Conservation (phyloP, 2,113 vertebrate species). For the Vidua macroura region DNA sequence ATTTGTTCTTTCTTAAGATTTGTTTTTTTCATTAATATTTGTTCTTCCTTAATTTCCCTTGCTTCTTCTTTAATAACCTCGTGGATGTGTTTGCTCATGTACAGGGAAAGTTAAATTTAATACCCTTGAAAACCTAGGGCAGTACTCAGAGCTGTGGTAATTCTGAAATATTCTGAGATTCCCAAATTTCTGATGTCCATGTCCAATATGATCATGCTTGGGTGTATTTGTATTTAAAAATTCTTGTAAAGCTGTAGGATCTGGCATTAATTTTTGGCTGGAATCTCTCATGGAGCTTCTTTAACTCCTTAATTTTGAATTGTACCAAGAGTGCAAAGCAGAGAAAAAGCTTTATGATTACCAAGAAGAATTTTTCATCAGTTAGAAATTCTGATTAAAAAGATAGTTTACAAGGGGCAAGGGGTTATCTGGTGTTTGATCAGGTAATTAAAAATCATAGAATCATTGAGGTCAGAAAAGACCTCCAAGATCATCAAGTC, state of each 20-base stretch:
- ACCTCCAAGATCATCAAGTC: too few species aligned
- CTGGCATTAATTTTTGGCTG: not conserved
- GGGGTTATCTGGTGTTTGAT: not conserved
- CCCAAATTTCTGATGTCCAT: not conserved
- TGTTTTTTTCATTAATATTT: not conserved
- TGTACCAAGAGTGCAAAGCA: not conserved
- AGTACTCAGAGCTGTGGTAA: not conserved
- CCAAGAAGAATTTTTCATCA: not conserved
- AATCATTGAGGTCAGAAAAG: too few species aligned
- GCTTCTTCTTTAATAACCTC: not conserved
- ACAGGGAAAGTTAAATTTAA: rapidly evolving
- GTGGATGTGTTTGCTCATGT: rapidly evolving
- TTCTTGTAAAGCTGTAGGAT: not conserved
- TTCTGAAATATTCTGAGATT: not conserved
- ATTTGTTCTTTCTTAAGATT: not conserved
- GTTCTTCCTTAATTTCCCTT: not conserved
- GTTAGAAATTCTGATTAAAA: not conserved
- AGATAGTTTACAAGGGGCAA: not conserved
- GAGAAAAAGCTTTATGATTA: not conserved
- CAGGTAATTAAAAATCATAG: not conserved
- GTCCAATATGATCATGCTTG: rapidly evolving
- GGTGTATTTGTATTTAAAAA: not conserved
- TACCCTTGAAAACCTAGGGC: not conserved
- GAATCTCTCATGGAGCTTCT: rapidly evolving
- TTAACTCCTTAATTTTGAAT: not conserved